Evolutionary conservation across 2,888 invertebrate species (phyloP), one percentile per base, ranked within the genome.

Genomic region (Hybos culiciformis): DNA sequence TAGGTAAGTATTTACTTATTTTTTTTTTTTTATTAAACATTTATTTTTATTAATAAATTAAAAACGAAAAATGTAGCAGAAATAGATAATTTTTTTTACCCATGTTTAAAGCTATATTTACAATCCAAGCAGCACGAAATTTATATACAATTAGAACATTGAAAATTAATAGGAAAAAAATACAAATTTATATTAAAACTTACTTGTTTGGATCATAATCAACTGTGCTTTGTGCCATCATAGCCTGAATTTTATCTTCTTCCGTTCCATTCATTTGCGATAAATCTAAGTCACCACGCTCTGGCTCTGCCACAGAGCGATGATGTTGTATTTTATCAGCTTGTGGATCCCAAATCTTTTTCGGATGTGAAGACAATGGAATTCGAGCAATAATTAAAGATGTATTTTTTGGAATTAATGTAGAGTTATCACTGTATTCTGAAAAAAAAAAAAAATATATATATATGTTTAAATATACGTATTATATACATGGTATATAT

Each of bases 171-270:
- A 15, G 20, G 15, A 34, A 42, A 18, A 37, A 37, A 18, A 18
- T 39, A 4, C 14, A 40, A 5, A 18, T 32, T 2, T 12, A 32
- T 32, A 29, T 24, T 12, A 42, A 39, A 31, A 66, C 81, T 78
- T 76, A 97, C 92, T 92, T 92, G 69, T 91, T 86, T 49, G 93
- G 91, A 68, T 94, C 92, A 71, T 96, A 98, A 62, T 94, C 94
- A 63, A 85, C 83, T 24, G 94, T 93, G 23, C 96, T 93, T 65
- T 96, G 94, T 50, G 85, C 78, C 78, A 96, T 94, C 90, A 97
- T 94, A 48, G 92, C 92, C 63, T 83, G 83, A 56, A 98, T 93
- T 70, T 96, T 96, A 61, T 98, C 96, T 61, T 92, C 92, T 70
- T 98, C 98, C 41, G 90, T 85, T 49, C 87, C 88, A 70, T 91